Evolutionary conservation across 2,888 invertebrate species (phyloP).

Genomic region (Acronicta leporina): DNA sequence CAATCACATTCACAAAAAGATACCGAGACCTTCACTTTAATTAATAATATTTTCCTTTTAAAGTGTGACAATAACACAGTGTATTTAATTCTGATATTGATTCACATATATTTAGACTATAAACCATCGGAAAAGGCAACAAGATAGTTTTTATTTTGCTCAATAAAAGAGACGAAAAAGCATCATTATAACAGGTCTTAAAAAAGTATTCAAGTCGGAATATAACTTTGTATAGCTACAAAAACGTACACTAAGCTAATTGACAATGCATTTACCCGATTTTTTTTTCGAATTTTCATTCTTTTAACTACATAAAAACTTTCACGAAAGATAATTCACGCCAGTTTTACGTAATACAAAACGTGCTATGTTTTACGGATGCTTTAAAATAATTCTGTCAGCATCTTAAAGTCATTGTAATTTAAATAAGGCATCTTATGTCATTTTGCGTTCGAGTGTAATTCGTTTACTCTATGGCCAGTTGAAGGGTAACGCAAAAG

Average conservation of each 20-base stretch:
- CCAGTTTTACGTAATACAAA: constrained; percentile 25
- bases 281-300: neutral
- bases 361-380: constrained; percentile 16
- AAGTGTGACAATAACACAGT: neutral
- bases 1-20: neutral
- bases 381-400: constrained; percentile 13
- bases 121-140: no score
- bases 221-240: neutral
- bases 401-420: constrained; percentile 26
- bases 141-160: no score
- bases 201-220: neutral
- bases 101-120: no score
- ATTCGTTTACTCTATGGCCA: neutral
- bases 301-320: neutral
- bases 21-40: neutral
- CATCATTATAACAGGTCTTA: neutral
- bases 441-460: constrained; percentile 8
- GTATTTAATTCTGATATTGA: no score
- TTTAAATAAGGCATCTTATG: constrained; percentile 10
- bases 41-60: neutral
- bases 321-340: neutral
- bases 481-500: constrained; percentile 7
- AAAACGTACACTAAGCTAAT: neutral
- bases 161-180: neutral
- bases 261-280: neutral